These are phyloP conservation scores for Trissoscelio sp. DNA, from an alignment of 2,888 invertebrate species.

Conservation along the genomic window DNA sequence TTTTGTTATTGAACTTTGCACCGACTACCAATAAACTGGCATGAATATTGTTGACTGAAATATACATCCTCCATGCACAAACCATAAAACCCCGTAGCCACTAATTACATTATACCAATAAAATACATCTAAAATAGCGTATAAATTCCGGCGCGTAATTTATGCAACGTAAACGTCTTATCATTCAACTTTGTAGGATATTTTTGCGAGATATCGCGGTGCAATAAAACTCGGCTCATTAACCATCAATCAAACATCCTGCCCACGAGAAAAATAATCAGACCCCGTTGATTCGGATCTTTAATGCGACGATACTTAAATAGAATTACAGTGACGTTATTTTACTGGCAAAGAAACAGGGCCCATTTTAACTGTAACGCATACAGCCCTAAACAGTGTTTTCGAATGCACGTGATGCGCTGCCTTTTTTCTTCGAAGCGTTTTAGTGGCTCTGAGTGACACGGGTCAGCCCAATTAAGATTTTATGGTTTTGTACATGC, in stretches of 20 bases:
- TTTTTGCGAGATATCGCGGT: constrained; percentile 8
- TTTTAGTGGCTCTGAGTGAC: constrained; percentile 56
- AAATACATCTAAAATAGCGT: constrained; percentile 17
- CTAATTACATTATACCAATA: constrained; percentile 47
- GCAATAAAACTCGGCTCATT: constrained; percentile 31
- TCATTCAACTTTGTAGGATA: constrained; percentile 25
- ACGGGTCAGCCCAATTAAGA: constrained; percentile 69
- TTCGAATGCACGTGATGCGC: constrained; percentile 8
- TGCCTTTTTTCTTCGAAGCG: constrained; percentile 53
- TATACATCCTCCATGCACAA: neutral
- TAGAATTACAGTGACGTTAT: constrained; percentile 27
- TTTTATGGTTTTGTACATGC: constrained; percentile 58
- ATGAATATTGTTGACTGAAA: constrained; percentile 12
- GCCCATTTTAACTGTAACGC: constrained; percentile 13
- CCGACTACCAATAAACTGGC: constrained; percentile 4
- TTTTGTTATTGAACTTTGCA: constrained; percentile 36
- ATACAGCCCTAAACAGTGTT: constrained; percentile 3
- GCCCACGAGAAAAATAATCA: constrained; percentile 26
- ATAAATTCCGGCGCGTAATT: constrained; percentile 45
- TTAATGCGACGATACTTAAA: constrained; percentile 38
- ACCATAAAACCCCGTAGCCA: constrained; percentile 8
- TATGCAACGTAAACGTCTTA: constrained; percentile 30
- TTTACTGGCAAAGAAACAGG: constrained; percentile 19
- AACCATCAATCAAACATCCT: constrained; percentile 39
- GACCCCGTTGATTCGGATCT: constrained; percentile 24